Evolutionary conservation across 37 sponge, comb jelly and placozoan genomes (phyloP).

Genomic region (Mnemiopsis leidyi): DNA sequence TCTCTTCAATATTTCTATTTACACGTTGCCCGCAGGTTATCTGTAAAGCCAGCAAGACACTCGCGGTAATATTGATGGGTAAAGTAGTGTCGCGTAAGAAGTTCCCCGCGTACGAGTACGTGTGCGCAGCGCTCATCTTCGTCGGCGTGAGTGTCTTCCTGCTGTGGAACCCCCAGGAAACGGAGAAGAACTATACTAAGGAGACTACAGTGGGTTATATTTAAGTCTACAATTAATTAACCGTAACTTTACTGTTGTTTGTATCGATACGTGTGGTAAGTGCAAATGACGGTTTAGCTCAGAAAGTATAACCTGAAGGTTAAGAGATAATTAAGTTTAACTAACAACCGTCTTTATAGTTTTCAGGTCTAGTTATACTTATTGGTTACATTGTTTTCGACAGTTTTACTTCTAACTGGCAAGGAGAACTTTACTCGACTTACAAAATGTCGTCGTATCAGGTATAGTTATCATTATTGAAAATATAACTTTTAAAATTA

Average conservation of each 20-base stretch:
- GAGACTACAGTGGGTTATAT: conserved; percentile 77
- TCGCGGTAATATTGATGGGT: conserved; percentile 97
- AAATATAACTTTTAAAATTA: too few relatives aligned
- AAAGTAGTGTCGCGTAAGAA: conserved; percentile 86
- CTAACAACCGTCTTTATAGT: background rate
- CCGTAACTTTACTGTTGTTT: background rate
- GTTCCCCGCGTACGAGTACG: conserved; percentile 87
- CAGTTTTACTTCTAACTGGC: conserved; percentile 98
- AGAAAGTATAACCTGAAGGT: too few relatives aligned
- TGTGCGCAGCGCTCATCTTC: conserved; percentile 78
- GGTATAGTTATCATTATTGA: too few relatives aligned
- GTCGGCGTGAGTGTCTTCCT: conserved; percentile 90
- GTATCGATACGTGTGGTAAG: background rate
- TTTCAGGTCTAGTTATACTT: conserved; percentile 82
- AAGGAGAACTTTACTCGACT: conserved; percentile 77
- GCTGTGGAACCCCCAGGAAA: conserved; percentile 72
- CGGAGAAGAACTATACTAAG: conserved; percentile 63
- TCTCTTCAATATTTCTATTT: too few relatives aligned
- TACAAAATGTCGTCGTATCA: conserved; percentile 72
- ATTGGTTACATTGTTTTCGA: conserved; percentile 90
- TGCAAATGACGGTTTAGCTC: too few relatives aligned
- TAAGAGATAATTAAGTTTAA: background rate
- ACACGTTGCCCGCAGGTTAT: conserved; percentile 78
- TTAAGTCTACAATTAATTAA: background rate
- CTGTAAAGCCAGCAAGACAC: conserved; percentile 86